Conservation (phyloP, 2,113 vertebrate species). For the Ploceus nigricollis region DNA sequence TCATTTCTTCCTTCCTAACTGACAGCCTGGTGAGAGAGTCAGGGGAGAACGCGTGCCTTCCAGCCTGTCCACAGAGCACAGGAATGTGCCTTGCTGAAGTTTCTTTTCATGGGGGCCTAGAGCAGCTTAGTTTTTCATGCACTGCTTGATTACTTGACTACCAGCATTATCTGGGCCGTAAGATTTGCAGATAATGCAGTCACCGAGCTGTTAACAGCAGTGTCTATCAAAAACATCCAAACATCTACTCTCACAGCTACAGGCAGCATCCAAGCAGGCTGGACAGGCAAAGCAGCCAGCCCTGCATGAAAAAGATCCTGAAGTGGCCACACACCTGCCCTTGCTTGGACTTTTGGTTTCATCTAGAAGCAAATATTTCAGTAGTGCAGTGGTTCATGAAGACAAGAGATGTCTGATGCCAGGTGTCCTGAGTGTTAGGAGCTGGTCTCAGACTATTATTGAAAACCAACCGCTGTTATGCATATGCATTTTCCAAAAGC, state of each 20-base stretch:
- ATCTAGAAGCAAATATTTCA: not conserved
- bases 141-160: not conserved
- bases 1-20: not conserved
- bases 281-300: not conserved
- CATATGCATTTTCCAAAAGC: not conserved
- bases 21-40: fast-evolving
- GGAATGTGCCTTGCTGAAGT: not conserved
- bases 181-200: not conserved
- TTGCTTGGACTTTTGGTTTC: not conserved
- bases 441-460: not conserved
- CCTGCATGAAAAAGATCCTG: not conserved
- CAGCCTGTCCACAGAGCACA: not conserved
- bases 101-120: not conserved
- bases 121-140: not conserved
- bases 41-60: not conserved
- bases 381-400: not conserved
- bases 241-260: not conserved
- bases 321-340: not conserved
- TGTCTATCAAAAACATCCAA: not conserved
- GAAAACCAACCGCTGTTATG: not conserved
- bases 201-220: not conserved
- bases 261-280: not conserved
- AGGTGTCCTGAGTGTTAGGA: not conserved
- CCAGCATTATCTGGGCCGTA: not conserved
- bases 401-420: not conserved